phyloP scores from a whole-genome alignment of 2,113 vertebrate species.

The Macrotus californicus region DNA sequence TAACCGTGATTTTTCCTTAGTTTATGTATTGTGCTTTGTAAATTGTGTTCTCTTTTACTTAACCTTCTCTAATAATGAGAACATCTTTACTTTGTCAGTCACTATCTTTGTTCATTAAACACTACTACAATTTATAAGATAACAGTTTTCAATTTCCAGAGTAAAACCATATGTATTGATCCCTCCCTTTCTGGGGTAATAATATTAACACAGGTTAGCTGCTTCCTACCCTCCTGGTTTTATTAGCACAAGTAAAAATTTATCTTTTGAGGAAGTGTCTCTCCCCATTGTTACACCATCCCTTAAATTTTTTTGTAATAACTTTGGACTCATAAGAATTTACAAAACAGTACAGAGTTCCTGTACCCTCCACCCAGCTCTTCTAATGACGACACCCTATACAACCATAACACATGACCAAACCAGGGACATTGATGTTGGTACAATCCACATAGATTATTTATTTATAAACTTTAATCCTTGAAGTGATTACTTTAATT shows the following conservation, averaged over 20 bases:
- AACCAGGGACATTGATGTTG: neutral
- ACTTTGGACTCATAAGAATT: neutral
- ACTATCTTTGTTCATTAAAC: neutral
- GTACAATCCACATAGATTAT: neutral
- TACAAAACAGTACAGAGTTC: neutral
- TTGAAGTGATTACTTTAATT: neutral
- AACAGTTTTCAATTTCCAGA: neutral
- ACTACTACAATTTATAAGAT: neutral
- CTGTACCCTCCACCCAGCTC: neutral
- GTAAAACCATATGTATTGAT: neutral
- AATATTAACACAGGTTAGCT: neutral
- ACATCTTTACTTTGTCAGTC: neutral
- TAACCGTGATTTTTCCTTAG: neutral
- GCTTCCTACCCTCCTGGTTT: neutral
- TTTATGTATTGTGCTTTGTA: neutral
- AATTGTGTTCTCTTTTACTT: neutral
- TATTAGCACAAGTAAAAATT: slow-evolving; percentile 7
- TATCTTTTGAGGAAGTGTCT: neutral
- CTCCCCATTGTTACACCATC: neutral
- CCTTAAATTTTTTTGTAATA: neutral
- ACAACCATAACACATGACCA: neutral
- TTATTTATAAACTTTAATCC: neutral
- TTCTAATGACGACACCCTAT: neutral
- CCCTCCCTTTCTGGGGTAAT: neutral
- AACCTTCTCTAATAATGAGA: neutral